These are phyloP conservation scores for Hylomyscus alleni DNA, from an alignment of 2,797 vertebrate species.

Conservation along the genomic window DNA sequence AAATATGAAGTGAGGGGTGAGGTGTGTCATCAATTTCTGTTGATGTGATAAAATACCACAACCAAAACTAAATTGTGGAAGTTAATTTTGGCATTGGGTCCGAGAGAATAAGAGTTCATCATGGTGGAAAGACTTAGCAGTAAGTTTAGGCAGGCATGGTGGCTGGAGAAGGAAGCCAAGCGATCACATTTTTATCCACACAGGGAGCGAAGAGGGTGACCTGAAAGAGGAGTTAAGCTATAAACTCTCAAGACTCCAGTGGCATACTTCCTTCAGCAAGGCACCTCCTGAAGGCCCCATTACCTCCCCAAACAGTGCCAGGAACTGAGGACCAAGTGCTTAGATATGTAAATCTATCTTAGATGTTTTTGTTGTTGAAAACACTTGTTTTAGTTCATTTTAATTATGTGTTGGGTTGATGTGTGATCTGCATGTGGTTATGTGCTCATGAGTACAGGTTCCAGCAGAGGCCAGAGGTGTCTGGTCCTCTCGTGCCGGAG, in stretches of 20 bases:
- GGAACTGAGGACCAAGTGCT: background rate
- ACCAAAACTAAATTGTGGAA: background rate
- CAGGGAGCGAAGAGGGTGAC: background rate
- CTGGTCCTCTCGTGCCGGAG: background rate
- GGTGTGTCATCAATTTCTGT: background rate
- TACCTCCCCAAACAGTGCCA: background rate
- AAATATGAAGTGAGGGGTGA: background rate
- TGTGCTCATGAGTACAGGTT: background rate
- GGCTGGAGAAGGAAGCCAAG: background rate
- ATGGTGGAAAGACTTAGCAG: background rate
- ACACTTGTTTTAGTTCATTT: background rate
- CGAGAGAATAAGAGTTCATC: background rate
- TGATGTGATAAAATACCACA: background rate
- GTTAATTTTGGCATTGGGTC: background rate
- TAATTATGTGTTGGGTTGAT: background rate
- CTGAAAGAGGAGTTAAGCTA: background rate
- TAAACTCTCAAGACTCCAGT: background rate
- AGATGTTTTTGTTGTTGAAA: background rate
- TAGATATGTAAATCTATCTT: background rate
- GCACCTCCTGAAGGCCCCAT: background rate
- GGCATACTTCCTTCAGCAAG: background rate
- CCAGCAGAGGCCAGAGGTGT: background rate
- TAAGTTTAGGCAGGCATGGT: background rate
- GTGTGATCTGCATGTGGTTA: background rate
- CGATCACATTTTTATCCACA: background rate